phyloP scores from a whole-genome alignment of 2,888 invertebrate species.

The Aphelenchoides bicaudatus region DNA sequence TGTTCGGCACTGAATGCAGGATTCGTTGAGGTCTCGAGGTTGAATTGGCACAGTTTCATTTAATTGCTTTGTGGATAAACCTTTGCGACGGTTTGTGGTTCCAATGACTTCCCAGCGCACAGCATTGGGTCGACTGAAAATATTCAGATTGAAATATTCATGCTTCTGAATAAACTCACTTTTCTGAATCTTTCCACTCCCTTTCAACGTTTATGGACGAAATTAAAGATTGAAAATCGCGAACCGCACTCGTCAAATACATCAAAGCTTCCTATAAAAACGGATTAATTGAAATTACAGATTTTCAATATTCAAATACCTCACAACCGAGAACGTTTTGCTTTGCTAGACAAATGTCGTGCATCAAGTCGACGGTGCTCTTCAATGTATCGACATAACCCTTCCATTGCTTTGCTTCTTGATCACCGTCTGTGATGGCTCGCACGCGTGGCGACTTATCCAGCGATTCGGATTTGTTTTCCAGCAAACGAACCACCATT shows the following conservation, averaged over 20 bases:
- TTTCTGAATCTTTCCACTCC: conserved; percentile 79
- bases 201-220: conserved; percentile 89
- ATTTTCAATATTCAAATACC: background rate
- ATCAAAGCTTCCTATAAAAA: conserved; percentile 78
- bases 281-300: background rate
- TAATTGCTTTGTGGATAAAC: background rate
- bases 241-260: conserved; percentile 85
- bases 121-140: conserved; percentile 18
- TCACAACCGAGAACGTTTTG: conserved; percentile 68
- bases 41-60: too few relatives aligned
- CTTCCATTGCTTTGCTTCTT: conserved; percentile 82
- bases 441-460: too few relatives aligned
- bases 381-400: conserved; percentile 87
- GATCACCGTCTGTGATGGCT: background rate
- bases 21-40: too few relatives aligned
- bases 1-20: too few relatives aligned
- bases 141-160: background rate
- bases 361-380: conserved; percentile 87
- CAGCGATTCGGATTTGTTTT: too few relatives aligned
- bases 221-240: conserved; percentile 86
- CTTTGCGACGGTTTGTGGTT: background rate
- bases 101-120: conserved; percentile 14
- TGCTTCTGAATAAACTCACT: conserved; percentile 38
- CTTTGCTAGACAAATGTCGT: conserved; percentile 90
- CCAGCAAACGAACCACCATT: too few relatives aligned